Evolutionary conservation across 2,113 vertebrate genomes (phyloP).

Genomic region (Muntiacus muntjak): DNA sequence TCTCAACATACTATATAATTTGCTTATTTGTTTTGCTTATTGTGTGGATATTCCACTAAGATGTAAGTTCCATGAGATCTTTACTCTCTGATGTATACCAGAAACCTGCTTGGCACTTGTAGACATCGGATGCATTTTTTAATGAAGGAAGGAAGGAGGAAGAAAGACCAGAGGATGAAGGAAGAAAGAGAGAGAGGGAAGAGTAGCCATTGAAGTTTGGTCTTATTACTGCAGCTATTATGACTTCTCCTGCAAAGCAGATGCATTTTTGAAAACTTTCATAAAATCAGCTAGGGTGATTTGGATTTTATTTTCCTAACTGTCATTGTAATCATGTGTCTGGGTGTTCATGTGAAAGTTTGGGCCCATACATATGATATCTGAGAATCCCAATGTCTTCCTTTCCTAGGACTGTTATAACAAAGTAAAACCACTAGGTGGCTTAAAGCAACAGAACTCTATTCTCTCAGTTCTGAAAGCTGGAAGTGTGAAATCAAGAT

Average conservation of each 20-base stretch:
- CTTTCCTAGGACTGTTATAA: background rate
- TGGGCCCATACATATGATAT: background rate
- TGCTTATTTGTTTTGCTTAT: background rate
- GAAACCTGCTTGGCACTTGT: background rate
- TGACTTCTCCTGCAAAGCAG: background rate
- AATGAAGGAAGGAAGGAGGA: background rate
- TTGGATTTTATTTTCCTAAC: background rate
- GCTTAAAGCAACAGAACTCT: background rate
- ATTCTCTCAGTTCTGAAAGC: background rate
- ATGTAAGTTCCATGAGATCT: background rate
- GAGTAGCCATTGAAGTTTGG: background rate
- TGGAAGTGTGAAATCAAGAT: background rate
- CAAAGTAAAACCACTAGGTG: background rate
- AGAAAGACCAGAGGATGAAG: background rate
- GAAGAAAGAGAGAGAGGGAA: background rate
- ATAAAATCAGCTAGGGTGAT: background rate
- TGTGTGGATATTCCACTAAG: background rate
- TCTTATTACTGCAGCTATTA: background rate
- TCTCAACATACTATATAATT: background rate
- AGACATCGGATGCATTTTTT: background rate
- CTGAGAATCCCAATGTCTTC: background rate
- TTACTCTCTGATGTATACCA: background rate
- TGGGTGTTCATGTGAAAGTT: background rate
- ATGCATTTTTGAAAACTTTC: background rate
- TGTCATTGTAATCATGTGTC: background rate